Conservation (phyloP, 2,113 vertebrate species). For the Epinephelus fuscoguttatus region DNA sequence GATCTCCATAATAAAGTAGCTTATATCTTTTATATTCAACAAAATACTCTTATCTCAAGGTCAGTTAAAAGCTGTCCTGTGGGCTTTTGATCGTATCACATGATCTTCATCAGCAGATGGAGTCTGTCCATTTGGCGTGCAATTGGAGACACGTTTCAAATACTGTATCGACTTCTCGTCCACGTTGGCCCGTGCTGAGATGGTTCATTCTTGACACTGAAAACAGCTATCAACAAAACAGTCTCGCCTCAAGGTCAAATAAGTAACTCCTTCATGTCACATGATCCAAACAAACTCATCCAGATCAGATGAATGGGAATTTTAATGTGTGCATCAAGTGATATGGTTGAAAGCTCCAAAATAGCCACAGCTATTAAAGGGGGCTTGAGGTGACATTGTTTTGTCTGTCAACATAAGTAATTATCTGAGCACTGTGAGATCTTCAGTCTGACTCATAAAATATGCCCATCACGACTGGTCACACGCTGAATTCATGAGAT, state of each 20-base stretch:
- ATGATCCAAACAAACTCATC: neutral
- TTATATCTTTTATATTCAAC: neutral
- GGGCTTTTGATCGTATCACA: too few species aligned
- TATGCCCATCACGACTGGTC: constrained; percentile 9
- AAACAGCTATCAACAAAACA: too few species aligned
- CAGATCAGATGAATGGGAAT: neutral
- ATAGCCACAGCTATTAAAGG: neutral
- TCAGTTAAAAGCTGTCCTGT: neutral
- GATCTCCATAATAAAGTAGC: neutral
- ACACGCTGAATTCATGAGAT: constrained; percentile 22
- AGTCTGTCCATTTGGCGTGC: too few species aligned
- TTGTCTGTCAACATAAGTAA: neutral
- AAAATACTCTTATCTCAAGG: neutral
- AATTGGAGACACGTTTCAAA: too few species aligned
- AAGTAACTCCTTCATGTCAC: neutral
- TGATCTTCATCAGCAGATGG: too few species aligned
- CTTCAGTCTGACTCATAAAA: neutral
- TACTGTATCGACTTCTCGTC: neutral
- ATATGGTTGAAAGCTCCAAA: neutral
- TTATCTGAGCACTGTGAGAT: neutral
- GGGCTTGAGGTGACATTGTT: neutral
- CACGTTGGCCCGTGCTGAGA: neutral
- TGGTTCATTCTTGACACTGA: too few species aligned
- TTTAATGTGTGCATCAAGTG: neutral
- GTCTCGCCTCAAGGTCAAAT: neutral